Percentiles rank a stretch among this genome's conserved stretches.
Conservation (phyloP, 1,140 invertebrate species). For the Eurosta solidaginis region DNA sequence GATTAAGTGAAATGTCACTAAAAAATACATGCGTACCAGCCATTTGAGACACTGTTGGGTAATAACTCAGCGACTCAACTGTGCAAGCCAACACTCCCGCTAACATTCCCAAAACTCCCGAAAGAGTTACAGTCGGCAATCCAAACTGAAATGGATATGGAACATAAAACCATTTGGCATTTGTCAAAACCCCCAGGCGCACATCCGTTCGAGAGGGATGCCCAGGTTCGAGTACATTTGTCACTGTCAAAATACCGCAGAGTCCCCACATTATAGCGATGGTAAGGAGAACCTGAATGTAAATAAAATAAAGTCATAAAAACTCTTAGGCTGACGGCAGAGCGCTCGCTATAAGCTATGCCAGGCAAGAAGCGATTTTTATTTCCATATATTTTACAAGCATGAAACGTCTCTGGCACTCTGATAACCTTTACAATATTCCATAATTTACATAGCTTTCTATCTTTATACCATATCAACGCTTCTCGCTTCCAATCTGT, state of each 20-base stretch:
- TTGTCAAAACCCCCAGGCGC: conserved; percentile 72
- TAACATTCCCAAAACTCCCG: conserved; percentile 78
- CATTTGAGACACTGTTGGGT: conserved; percentile 84
- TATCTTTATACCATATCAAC: neutral
- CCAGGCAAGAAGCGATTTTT: too few species aligned
- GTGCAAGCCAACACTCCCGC: conserved; percentile 83
- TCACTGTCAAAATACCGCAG: conserved; percentile 74
- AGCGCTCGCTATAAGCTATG: too few species aligned
- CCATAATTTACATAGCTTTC: too few species aligned
- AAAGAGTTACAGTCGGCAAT: conserved; percentile 69
- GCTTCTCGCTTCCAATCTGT: neutral
- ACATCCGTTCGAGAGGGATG: conserved; percentile 80
- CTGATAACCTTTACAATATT: neutral
- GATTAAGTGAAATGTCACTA: neutral
- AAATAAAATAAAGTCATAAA: neutral
- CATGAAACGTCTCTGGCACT: neutral
- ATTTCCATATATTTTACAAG: too few species aligned
- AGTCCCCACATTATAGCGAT: conserved; percentile 81
- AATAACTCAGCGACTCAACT: conserved; percentile 87
- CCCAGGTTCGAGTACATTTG: conserved; percentile 67
- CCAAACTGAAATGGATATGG: conserved; percentile 92
- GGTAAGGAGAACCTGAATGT: conserved; percentile 77
- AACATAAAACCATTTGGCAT: conserved; percentile 81
- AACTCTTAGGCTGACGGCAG: too few species aligned
- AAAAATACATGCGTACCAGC: conserved; percentile 63